Evolutionary conservation across 1,140 invertebrate species (phyloP), one percentile per base, ranked within the genome.

Genomic region (Bombus polaris): DNA sequence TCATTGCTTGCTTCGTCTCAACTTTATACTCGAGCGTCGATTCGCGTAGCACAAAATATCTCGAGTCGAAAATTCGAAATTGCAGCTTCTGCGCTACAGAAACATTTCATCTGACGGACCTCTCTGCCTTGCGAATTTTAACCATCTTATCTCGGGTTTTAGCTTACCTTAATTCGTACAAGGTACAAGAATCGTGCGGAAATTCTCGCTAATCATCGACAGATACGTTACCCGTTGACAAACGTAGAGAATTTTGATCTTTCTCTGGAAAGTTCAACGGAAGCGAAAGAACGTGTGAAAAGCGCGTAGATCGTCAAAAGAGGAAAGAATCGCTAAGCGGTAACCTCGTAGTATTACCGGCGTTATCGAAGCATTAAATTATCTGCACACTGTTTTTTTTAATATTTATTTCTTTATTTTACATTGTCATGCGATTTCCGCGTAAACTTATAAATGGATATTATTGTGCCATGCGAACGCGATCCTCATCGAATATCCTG

Each of bases 391-490:
- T n/a, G 62, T 9, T 59, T 35, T 71, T n/a, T 70, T 79, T 25
- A 71, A 57, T 42, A 79, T 79, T 79, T 66, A 53, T 84, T 71
- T 71, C 6, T 83, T 66, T 59, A 62, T 57, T 44, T 71, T 85
- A 80, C 65, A 80, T 35, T 39, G n/a, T 6, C 35, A 42, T 70
- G 57, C 35, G 39, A 44, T 44, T 47, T 22, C 8, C 72, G 32
- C 35, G 73, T 35, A 3, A 75, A 25, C 15, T 35, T 35, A 65
- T 81, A 47, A 72, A 53, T 53, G 53, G 75, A 73, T 70, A 65
- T 81, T 35, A 53, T 83, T 70, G 74, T 75, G 78, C 83, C 70
- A 62, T 57, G 83, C 57, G 78, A 85, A 71, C 82, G 47, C 37
- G 65, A 59, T 71, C 59, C 53, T 47, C 15, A 39, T 28, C 47